Evolutionary conservation across 2,888 invertebrate species (phyloP), one percentile per base, ranked within the genome.

Genomic region (Hipparchia sbordonii): DNA sequence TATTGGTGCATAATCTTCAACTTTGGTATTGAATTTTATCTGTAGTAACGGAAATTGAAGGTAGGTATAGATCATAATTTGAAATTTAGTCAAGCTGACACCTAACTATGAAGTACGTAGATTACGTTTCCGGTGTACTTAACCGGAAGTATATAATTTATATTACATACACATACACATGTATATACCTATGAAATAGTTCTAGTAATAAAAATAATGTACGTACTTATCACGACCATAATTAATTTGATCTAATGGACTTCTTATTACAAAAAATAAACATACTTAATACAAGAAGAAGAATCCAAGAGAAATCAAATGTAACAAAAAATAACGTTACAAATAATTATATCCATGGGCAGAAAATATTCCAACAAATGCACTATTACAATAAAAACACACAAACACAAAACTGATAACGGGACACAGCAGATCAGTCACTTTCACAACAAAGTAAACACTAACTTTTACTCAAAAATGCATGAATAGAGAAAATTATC

Each of bases 311-410:
- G 9, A 13, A 57, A 52, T 72, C 4, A 10, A 10, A 33, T 33
- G 9, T 59, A 33, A 33, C 10, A 9, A 59, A 59, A 60, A 39
- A 39, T 45, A 65, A 61, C 59, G 56, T 76, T 74, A 74, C 74
- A 70, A 70, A 57, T 67, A 65, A 67, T 54, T 6, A 23, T n/a
- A 78, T 78, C 77, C 79, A 70, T 74, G 74, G 69, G 74, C 71
- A 63, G 74, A 65, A 71, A 72, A 79, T 78, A 81, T 78, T 79
- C 79, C 81, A 79, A 79, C 78, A 77, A 72, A 77, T 61, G 48
- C 69, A 73, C 72, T 63, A 70, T 69, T 63, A 6, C 48, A 52
- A 69, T 67, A 74, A 74, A 74, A 67, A 71, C 72, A 68, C 48
- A 70, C 23, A 72, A 73, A 76, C 78, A 76, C 76, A 74, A 63